Evolutionary conservation across 2,888 invertebrate genomes (phyloP), one percentile per base, ranked within the genome.

Genomic region (Taphrorychus bicolor): DNA sequence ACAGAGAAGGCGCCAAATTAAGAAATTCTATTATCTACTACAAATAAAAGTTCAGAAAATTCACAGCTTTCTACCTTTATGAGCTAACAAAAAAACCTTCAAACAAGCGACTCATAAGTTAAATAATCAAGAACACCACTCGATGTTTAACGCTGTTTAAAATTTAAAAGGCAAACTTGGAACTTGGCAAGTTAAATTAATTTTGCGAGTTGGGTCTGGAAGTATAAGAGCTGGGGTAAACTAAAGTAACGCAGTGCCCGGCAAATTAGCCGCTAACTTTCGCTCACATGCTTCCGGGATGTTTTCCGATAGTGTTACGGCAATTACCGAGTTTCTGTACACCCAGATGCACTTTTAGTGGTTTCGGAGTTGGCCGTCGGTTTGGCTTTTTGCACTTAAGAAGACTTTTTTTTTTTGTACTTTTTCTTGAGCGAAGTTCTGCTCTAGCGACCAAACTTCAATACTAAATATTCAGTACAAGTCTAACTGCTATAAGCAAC

Each of bases 201-300:
- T 48, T 48, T 48, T 17, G 48, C 48, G 11, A 32, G 32, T 32
- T 32, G 9, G 32, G 32, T 32, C 32, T 32, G 32, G 32, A 32
- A 32, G 32, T 32, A 19, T 40, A 9, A 1, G 11, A 40, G 40
- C 40, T 40, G n/a, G 11, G 16, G 48, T 48, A 48, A 48, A 48
- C 48, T 48, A 7, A 48, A 48, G 48, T 48, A 40, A 40, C 40
- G 19, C 17, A 17, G 53, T 53, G 60, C 52, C 60, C 60, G 53
- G 53, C 23, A 61, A 61, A 61, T 61, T 53, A 60, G 53, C 60
- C 16, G 22, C 52, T 52, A 61, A 61, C 60, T 61, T 61, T 61
- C 53, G n/a, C 14, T 45, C 51, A 18, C 32, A 32, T 32, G 32
- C 32, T 53, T n/a, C 53, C 22, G 23, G 23, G 22, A 53, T 53